These are phyloP conservation scores for Rotaria macrura DNA, from an alignment of 2,888 invertebrate species.

Conservation along the genomic window DNA sequence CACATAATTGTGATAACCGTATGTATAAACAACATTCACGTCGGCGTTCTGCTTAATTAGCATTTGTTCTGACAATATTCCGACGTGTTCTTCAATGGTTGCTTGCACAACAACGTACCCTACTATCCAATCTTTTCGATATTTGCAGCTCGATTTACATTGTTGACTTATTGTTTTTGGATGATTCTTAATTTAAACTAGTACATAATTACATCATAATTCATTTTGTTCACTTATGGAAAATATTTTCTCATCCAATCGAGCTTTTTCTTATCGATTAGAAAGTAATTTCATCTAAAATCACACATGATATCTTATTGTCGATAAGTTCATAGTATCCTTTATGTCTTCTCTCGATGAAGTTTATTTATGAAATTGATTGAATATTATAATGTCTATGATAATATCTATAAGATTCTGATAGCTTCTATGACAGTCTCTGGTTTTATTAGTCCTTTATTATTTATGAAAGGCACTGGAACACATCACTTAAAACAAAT, in stretches of 20 bases:
- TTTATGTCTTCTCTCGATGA: background rate
- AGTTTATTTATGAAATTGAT: background rate
- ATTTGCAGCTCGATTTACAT: too few relatives aligned
- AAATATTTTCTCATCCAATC: background rate
- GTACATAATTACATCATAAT: too few relatives aligned
- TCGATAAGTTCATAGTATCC: background rate
- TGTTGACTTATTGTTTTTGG: too few relatives aligned
- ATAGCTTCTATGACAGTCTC: background rate
- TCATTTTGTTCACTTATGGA: background rate
- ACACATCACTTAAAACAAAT: background rate
- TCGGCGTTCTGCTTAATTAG: too few relatives aligned
- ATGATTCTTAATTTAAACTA: too few relatives aligned
- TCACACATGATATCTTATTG: background rate
- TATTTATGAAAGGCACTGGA: background rate
- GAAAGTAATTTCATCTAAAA: background rate
- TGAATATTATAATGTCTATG: background rate
- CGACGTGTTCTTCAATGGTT: too few relatives aligned
- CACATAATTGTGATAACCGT: too few relatives aligned
- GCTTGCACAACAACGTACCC: too few relatives aligned
- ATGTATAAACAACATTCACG: too few relatives aligned
- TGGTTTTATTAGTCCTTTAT: background rate
- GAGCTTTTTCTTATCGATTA: background rate
- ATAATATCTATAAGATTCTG: background rate
- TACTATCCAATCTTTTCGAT: too few relatives aligned
- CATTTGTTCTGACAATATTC: too few relatives aligned